Evolutionary conservation across 2,113 vertebrate species (phyloP).

Genomic region (Petrocephalus microphthalmus): DNA sequence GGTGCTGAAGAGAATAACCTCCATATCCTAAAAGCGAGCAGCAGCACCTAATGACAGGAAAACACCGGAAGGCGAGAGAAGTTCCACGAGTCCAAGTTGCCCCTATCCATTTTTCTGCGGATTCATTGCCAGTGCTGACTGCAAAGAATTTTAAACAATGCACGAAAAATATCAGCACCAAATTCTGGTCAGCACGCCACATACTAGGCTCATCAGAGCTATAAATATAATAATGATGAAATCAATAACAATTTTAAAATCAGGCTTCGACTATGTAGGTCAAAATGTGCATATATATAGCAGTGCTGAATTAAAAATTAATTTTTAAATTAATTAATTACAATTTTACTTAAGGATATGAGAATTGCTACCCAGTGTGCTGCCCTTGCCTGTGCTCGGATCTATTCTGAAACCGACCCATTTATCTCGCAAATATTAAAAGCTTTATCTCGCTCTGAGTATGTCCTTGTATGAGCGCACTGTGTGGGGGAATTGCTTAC

Average conservation of each 20-base stretch:
- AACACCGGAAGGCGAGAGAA: background rate
- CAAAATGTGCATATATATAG: background rate
- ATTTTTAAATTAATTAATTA: background rate
- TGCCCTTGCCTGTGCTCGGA: background rate
- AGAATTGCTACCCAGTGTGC: background rate
- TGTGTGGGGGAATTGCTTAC: background rate
- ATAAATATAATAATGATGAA: background rate
- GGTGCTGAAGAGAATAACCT: background rate
- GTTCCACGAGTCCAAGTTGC: background rate
- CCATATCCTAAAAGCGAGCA: background rate
- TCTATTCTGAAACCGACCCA: slow-evolving; percentile 3
- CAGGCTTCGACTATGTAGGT: slow-evolving; percentile 1
- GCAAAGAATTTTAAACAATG: background rate
- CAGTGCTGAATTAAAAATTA: background rate
- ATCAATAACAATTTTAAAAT: background rate
- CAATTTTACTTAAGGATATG: slow-evolving; percentile 6
- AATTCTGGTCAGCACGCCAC: background rate
- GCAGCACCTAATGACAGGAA: background rate
- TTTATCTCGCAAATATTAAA: slow-evolving; percentile 8
- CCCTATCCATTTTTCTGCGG: background rate
- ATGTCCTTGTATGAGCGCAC: background rate
- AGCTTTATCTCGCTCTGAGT: background rate
- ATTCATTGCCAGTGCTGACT: background rate
- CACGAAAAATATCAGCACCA: background rate
- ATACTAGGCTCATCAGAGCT: background rate